Percentiles rank a stretch among this genome's conserved stretches.
These are phyloP conservation scores for Callochromis pleurospilus DNA, from an alignment of 2,113 vertebrate genomes.

Conservation along the genomic window DNA sequence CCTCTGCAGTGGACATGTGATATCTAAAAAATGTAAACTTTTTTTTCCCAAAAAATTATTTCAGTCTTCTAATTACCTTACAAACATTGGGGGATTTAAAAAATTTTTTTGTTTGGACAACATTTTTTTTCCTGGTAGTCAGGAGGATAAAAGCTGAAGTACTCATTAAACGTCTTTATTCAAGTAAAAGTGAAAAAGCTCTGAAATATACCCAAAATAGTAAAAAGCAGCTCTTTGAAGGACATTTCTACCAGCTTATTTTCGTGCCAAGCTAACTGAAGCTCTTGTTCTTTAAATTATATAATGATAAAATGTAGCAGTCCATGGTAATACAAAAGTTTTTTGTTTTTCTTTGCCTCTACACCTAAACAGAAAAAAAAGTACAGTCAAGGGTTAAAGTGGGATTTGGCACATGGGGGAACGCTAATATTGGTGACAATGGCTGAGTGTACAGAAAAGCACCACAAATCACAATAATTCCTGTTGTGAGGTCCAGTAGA, in stretches of 20 bases:
- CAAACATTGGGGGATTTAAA: too few relatives aligned
- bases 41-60: too few relatives aligned
- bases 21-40: too few relatives aligned
- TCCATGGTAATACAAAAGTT: neutral
- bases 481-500: neutral
- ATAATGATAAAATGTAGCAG: neutral
- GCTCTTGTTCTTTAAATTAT: neutral
- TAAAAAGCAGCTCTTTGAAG: neutral
- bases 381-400: accelerated
- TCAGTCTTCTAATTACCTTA: too few relatives aligned
- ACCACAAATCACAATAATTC: neutral
- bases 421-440: accelerated
- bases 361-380: neutral
- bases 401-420: neutral
- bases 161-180: neutral
- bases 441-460: neutral
- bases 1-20: too few relatives aligned
- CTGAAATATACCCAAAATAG: neutral
- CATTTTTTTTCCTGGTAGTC: too few relatives aligned
- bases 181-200: neutral
- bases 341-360: neutral
- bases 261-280: neutral
- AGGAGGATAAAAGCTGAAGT: neutral
- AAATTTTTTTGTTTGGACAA: too few relatives aligned
- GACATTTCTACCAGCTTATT: neutral